phyloP scores from a whole-genome alignment of 2,888 invertebrate genomes.

The Cerastoderma edule region DNA sequence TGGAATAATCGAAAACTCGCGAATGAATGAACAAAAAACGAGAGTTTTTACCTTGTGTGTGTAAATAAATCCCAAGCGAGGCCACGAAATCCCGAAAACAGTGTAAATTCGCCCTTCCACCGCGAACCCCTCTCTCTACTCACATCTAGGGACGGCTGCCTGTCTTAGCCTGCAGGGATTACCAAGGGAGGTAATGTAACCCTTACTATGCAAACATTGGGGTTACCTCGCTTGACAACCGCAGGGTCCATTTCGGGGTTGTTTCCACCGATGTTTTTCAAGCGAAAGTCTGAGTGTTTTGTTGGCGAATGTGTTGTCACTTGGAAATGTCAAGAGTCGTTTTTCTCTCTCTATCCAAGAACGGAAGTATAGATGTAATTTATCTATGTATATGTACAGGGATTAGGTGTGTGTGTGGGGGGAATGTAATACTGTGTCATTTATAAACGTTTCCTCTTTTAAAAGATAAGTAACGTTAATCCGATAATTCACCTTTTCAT shows the following conservation, averaged over 20 bases:
- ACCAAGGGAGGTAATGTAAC: slow-evolving; percentile 58
- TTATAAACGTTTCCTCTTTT: too few species aligned
- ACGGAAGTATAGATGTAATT: too few species aligned
- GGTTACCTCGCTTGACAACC: slow-evolving; percentile 5
- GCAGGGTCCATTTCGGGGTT: not conserved
- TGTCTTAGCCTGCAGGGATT: slow-evolving; percentile 64
- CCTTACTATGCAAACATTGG: slow-evolving; percentile 54
- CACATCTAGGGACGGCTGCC: slow-evolving; percentile 44
- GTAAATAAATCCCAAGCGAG: slow-evolving; percentile 29
- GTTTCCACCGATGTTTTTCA: too few species aligned
- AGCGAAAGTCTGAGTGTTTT: too few species aligned
- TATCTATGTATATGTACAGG: too few species aligned
- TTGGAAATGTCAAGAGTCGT: too few species aligned
- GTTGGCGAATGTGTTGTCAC: too few species aligned
- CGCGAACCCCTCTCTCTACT: slow-evolving; percentile 44
- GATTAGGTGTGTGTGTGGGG: too few species aligned
- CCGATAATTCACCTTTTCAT: too few species aligned
- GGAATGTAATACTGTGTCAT: too few species aligned
- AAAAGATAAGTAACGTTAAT: too few species aligned
- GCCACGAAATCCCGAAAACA: slow-evolving; percentile 38
- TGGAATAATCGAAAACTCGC: not conserved
- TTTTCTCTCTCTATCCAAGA: too few species aligned
- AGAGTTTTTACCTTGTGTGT: slow-evolving; percentile 48
- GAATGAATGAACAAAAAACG: slow-evolving; percentile 26
- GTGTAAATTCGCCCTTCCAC: slow-evolving; percentile 40